Percentiles rank a stretch among this genome's conserved stretches.
Evolutionary conservation across 2,113 vertebrate genomes (phyloP).

Genomic region (Callorhinus ursinus): DNA sequence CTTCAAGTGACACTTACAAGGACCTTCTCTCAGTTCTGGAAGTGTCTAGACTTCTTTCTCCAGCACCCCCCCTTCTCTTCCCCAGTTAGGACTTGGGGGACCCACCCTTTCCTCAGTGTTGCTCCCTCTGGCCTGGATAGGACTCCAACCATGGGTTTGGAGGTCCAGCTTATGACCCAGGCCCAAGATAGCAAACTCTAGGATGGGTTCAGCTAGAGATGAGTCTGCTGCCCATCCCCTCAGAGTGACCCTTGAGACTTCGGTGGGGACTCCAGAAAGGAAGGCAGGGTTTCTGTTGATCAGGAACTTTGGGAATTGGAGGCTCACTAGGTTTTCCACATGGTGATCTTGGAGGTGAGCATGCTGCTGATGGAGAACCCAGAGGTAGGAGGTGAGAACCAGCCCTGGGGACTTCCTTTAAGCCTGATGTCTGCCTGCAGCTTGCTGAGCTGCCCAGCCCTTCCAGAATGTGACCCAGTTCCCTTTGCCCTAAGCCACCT

Average conservation of each 20-base stretch:
- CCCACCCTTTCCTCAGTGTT: too few relatives aligned
- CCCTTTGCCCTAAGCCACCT: background rate
- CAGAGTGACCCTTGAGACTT: background rate
- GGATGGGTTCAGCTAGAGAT: background rate
- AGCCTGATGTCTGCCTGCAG: background rate
- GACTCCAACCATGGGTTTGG: too few relatives aligned
- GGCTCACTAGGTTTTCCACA: background rate
- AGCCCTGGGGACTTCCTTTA: background rate
- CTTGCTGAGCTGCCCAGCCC: background rate
- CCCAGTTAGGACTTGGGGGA: background rate
- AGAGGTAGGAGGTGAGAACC: background rate
- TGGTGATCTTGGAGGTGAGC: background rate
- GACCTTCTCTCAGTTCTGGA: background rate
- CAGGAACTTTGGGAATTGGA: background rate
- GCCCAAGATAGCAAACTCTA: background rate
- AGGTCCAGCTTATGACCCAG: background rate
- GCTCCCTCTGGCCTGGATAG: background rate
- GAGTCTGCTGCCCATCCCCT: fast-evolving
- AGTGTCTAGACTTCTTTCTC: background rate
- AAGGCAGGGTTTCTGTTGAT: background rate
- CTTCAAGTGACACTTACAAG: background rate
- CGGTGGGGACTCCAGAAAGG: background rate
- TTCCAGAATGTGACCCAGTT: background rate
- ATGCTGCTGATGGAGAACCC: background rate
- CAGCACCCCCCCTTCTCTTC: background rate